Evolutionary conservation across 2,888 invertebrate species (phyloP).

Genomic region (Dendrolimus houi): DNA sequence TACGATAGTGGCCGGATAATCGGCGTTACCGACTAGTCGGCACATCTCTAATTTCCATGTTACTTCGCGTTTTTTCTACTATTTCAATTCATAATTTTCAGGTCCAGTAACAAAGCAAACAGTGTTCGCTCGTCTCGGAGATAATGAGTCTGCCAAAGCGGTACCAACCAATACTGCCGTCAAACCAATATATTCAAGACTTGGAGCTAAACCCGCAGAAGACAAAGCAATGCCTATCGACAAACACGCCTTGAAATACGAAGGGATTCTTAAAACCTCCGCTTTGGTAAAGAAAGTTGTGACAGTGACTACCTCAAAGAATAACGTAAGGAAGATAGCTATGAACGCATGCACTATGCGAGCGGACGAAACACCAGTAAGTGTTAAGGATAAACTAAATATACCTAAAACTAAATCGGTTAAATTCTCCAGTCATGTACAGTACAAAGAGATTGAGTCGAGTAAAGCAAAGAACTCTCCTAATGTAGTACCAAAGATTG

Average conservation of each 20-base stretch:
- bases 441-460: slow-evolving; percentile 63
- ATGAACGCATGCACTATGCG: slow-evolving; percentile 53
- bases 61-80: no score
- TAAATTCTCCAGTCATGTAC: slow-evolving; percentile 58
- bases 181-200: slow-evolving; percentile 56
- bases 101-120: slow-evolving; percentile 34
- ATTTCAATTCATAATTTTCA: slow-evolving; percentile 12
- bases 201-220: slow-evolving; percentile 43
- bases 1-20: no score
- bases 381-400: slow-evolving; percentile 56
- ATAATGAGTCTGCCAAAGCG: slow-evolving; percentile 28
- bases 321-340: slow-evolving; percentile 47
- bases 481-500: slow-evolving; percentile 6
- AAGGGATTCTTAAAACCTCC: slow-evolving; percentile 56
- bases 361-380: slow-evolving; percentile 59
- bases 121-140: slow-evolving; percentile 62
- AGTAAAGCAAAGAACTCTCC: slow-evolving; percentile 2
- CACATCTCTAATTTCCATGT: no score
- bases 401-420: slow-evolving; percentile 55
- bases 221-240: slow-evolving; percentile 35
- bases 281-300: slow-evolving; percentile 36
- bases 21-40: no score
- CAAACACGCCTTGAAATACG: slow-evolving; percentile 61
- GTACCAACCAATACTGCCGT: slow-evolving; percentile 22
- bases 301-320: slow-evolving; percentile 46